phyloP scores from a whole-genome alignment of 2,113 vertebrate genomes.

The Abramis brama region DNA sequence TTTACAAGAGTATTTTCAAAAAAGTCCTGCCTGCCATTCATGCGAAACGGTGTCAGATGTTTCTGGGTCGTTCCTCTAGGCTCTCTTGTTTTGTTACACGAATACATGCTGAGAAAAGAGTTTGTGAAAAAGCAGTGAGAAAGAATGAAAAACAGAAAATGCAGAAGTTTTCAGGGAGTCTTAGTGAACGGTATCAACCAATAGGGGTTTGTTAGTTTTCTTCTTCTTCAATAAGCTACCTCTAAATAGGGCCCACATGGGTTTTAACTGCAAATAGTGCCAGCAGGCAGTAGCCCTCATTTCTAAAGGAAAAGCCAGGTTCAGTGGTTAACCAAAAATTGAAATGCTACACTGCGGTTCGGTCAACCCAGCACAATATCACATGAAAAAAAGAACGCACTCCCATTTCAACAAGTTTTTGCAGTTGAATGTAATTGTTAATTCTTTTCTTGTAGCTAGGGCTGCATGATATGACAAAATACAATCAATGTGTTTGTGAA shows the following conservation, averaged over 20 bases:
- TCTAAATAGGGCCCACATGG: slow-evolving; percentile 57
- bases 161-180: slow-evolving; percentile 44
- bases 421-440: slow-evolving; percentile 44
- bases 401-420: slow-evolving; percentile 54
- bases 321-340: slow-evolving; percentile 73
- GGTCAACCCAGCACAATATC: slow-evolving; percentile 63
- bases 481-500: too few relatives aligned
- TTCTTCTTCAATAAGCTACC: slow-evolving; percentile 47
- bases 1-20: slow-evolving; percentile 60
- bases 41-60: slow-evolving; percentile 61
- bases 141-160: slow-evolving; percentile 6
- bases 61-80: slow-evolving; percentile 60
- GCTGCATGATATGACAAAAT: too few relatives aligned
- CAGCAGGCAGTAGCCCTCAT: slow-evolving; percentile 52
- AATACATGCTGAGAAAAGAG: slow-evolving; percentile 18
- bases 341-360: slow-evolving; percentile 59
- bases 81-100: slow-evolving; percentile 51
- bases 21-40: slow-evolving; percentile 64
- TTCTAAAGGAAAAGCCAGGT: slow-evolving; percentile 65
- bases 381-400: slow-evolving; percentile 56
- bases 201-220: not conserved
- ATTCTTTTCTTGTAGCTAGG: slow-evolving; percentile 42
- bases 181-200: slow-evolving; percentile 46
- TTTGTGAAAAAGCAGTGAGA: slow-evolving; percentile 4
- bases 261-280: slow-evolving; percentile 48